phyloP scores from a whole-genome alignment of 2,888 invertebrate genomes.

The Anoncus sp. region DNA sequence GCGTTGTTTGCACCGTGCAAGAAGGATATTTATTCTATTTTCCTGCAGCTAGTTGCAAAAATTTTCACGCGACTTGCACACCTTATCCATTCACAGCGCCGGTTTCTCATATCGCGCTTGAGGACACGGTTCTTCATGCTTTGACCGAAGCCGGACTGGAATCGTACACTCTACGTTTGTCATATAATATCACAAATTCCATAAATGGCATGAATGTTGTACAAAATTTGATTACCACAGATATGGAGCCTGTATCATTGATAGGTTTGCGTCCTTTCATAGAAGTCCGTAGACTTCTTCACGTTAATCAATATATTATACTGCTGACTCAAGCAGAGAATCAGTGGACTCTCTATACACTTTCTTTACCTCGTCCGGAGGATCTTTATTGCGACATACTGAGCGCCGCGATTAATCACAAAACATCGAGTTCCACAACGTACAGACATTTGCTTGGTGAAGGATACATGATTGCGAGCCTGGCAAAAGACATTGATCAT shows the following conservation, averaged over 20 bases:
- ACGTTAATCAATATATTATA: constrained; percentile 84
- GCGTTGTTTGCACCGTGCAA: constrained; percentile 87
- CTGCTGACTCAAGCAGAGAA: constrained; percentile 86
- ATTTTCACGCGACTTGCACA: constrained; percentile 74
- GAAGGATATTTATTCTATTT: constrained; percentile 91
- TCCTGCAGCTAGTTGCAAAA: constrained; percentile 75
- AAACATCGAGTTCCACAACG: constrained; percentile 87
- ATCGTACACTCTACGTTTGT: constrained; percentile 87
- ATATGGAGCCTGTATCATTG: constrained; percentile 87
- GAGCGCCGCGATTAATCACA: constrained; percentile 87
- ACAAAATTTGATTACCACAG: constrained; percentile 84
- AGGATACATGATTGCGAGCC: constrained; percentile 88
- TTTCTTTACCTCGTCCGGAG: constrained; percentile 87
- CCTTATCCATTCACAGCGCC: constrained; percentile 90
- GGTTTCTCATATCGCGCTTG: constrained; percentile 87
- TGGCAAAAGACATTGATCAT: constrained; percentile 80
- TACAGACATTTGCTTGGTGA: constrained; percentile 90
- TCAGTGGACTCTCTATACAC: constrained; percentile 90
- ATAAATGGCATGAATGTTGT: constrained; percentile 83
- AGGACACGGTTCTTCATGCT: constrained; percentile 89
- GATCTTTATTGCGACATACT: constrained; percentile 89
- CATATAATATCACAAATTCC: constrained; percentile 86
- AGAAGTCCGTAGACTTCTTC: constrained; percentile 85
- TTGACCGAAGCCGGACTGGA: constrained; percentile 91
- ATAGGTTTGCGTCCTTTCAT: constrained; percentile 89